Conservation (phyloP, 2,888 invertebrate species). For the Eutolmus rufibarbis region DNA sequence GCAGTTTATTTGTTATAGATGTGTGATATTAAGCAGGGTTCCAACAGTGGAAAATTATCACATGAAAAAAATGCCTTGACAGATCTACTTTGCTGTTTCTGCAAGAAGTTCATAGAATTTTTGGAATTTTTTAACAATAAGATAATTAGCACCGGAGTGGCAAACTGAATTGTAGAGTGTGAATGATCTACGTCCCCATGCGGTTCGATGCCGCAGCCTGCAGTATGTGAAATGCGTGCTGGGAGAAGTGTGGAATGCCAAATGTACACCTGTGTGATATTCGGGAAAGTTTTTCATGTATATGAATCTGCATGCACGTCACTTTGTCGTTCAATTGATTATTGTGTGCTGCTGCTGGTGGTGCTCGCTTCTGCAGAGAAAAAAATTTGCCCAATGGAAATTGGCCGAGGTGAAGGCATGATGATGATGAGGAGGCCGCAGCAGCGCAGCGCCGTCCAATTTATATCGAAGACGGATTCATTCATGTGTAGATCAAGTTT, state of each 20-base stretch:
- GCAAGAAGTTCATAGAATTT: constrained; percentile 9
- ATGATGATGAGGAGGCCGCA: neutral
- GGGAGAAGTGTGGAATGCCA: constrained; percentile 6
- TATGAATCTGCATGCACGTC: constrained; percentile 14
- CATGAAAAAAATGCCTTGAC: constrained; percentile 27
- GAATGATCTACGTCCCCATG: neutral
- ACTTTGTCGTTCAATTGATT: neutral
- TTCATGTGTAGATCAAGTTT: constrained; percentile 23
- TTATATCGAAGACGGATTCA: neutral
- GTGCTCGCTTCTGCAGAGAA: neutral
- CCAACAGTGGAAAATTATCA: neutral
- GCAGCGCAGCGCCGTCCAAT: neutral
- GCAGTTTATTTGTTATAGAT: neutral
- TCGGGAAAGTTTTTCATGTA: constrained; percentile 10
- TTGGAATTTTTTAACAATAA: neutral
- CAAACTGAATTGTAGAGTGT: constrained; percentile 16
- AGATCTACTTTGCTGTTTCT: constrained; percentile 12
- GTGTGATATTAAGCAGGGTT: neutral
- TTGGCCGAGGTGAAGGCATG: neutral
- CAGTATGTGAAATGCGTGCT: constrained; percentile 13
- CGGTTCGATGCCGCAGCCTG: neutral
- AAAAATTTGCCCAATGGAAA: neutral
- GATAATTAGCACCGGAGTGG: constrained; percentile 41
- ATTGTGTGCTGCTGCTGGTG: neutral
- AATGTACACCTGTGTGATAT: constrained; percentile 20